Conservation (phyloP, 92 coral and sea anemone genomes). For the Phenganax subtilis region DNA sequence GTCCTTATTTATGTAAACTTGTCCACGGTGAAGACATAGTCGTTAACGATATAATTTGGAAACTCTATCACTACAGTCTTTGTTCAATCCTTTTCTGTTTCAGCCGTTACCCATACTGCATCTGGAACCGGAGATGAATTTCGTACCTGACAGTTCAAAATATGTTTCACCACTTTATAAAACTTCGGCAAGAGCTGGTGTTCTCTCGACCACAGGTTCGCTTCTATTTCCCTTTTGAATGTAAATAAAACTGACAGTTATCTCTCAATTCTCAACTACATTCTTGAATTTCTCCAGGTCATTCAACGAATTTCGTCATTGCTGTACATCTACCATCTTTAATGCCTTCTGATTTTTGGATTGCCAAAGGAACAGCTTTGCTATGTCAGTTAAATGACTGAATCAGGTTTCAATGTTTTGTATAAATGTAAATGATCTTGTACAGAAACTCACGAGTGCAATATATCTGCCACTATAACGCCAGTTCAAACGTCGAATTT, state of each 20-base stretch:
- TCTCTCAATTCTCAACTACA: background rate
- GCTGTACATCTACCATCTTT: constrained; percentile 90
- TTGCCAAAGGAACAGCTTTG: constrained; percentile 92
- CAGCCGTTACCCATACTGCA: constrained; percentile 93
- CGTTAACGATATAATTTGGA: background rate
- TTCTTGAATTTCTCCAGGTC: constrained; percentile 51
- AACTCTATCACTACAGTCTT: background rate
- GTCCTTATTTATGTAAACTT: background rate
- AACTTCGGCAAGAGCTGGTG: constrained; percentile 95
- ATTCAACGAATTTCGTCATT: constrained; percentile 95
- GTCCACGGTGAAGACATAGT: background rate
- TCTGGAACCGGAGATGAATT: constrained; percentile 98
- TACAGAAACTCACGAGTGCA: background rate
- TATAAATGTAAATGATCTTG: constrained; percentile 25
- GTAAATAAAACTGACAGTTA: background rate
- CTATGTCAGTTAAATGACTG: constrained; percentile 91
- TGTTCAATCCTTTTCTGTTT: background rate
- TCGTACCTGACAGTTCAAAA: constrained; percentile 70
- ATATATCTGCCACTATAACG: background rate
- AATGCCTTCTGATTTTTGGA: constrained; percentile 83
- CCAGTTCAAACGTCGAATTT: background rate
- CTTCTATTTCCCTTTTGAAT: background rate
- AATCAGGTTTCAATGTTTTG: constrained; percentile 17
- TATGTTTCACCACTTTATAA: constrained; percentile 88
- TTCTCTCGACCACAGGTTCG: constrained; percentile 89